Conservation (phyloP, 30 jellyfish, hydroid and myxozoan species). For the Haliclystus octoradiatus region DNA sequence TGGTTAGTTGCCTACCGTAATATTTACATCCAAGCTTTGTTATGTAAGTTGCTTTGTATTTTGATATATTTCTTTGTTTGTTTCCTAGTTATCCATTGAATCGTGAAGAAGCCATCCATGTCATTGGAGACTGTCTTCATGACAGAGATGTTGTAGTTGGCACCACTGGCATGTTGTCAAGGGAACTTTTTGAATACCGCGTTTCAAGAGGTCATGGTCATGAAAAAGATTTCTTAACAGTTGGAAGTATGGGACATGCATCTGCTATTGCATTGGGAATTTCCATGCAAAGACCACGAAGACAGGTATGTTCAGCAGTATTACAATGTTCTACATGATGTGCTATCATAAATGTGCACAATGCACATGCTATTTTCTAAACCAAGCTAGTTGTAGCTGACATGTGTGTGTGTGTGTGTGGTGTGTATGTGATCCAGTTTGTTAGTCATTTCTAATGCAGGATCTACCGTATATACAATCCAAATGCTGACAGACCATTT, state of each 20-base stretch:
- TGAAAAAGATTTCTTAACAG: slow-evolving; percentile 91
- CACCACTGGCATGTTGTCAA: slow-evolving; percentile 95
- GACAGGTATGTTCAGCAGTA: slow-evolving; percentile 95
- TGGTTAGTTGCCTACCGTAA: slow-evolving; percentile 22
- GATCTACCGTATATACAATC: too few relatives aligned
- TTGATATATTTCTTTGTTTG: too few relatives aligned
- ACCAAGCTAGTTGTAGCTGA: too few relatives aligned
- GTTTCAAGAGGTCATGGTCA: slow-evolving; percentile 84
- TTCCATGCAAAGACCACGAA: slow-evolving; percentile 67
- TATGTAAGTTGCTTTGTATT: neutral
- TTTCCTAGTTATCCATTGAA: slow-evolving; percentile 61
- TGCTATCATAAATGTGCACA: too few relatives aligned
- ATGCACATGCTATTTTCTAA: too few relatives aligned
- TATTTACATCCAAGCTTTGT: neutral
- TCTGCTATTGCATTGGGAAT: slow-evolving; percentile 97
- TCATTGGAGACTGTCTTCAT: slow-evolving; percentile 50
- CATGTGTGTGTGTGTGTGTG: too few relatives aligned
- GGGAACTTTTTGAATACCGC: slow-evolving; percentile 90
- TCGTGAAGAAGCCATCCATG: slow-evolving; percentile 81
- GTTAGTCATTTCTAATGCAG: too few relatives aligned
- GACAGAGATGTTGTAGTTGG: slow-evolving; percentile 99
- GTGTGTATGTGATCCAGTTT: too few relatives aligned
- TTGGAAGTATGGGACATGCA: slow-evolving; percentile 99
- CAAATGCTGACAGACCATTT: too few relatives aligned
- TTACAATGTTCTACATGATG: too few relatives aligned